Evolutionary conservation across 2,113 vertebrate genomes (phyloP), one percentile per base, ranked within the genome.

Genomic region (Candoia aspera): DNA sequence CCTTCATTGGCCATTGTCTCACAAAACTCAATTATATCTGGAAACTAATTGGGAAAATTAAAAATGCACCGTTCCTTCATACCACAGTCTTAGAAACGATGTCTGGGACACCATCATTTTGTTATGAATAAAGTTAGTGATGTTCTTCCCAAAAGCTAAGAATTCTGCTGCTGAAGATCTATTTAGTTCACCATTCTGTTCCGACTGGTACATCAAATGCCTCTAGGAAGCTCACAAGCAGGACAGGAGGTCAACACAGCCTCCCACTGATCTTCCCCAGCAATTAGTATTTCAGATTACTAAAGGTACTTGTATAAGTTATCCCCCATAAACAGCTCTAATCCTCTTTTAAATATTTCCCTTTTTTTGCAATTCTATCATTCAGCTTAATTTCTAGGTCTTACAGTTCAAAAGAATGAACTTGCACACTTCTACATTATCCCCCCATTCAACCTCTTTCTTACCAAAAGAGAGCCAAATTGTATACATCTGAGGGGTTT

Each of bases 1-100:
- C 99, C 99, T 0, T 94, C 17, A 11, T 99, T 99, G 89, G 99
- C 99, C 99, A 99, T 99, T 23, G 88, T 91, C 94, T 99, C 99
- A 1, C 98, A 98, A 96, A 99, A 99, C 85, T 98, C 98, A 91
- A 99, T 98, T 0, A 98, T 97, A 94, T 99, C 99, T 58, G 98
- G 97, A 95, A 99, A 99, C 99, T 99, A 83, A 1, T 37, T 0
- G 24, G 0, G 15, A 59, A 53, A 26, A 85, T 6, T 8, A 23
- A 89, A 85, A 17, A 12, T 42, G n/a, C 19, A 54, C 64, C 73
- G 37, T 42, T 79, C 73, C 33, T 33, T 19, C 33, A 37, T 37
- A 37, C 17, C 11, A 15, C 29, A 57, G 62, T n/a, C 54, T 86
- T 15, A 49, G 23, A 49, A 53, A 54, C 42, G 26, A 86, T 29